A percentile compares a stretch with the other conserved stretches of the same genome.
phyloP scores from a whole-genome alignment of 2,888 invertebrate species.

The Phania funesta region DNA sequence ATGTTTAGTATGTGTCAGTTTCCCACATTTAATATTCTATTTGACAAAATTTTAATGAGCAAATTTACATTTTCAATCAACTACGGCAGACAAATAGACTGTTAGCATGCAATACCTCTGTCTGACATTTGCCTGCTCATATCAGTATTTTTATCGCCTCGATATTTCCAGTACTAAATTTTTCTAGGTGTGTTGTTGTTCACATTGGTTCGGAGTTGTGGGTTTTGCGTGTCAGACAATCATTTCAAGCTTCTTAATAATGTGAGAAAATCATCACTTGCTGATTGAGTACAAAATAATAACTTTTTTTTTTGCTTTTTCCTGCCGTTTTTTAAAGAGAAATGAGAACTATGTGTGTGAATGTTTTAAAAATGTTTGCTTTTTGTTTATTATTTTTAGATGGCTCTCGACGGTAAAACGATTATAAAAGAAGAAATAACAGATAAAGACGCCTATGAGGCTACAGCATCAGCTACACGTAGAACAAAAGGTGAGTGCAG shows the following conservation, averaged over 20 bases:
- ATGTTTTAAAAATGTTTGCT: background rate
- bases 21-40: slow-evolving; percentile 53
- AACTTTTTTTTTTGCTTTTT: slow-evolving; percentile 10
- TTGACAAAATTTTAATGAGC: slow-evolving; percentile 47
- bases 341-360: background rate
- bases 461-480: slow-evolving; percentile 74
- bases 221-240: slow-evolving; percentile 76
- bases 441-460: slow-evolving; percentile 82
- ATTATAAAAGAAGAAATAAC: slow-evolving; percentile 84
- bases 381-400: slow-evolving; percentile 76
- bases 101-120: background rate
- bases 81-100: background rate
- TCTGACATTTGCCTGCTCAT: slow-evolving; percentile 7
- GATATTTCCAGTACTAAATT: slow-evolving; percentile 9
- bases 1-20: slow-evolving; percentile 16
- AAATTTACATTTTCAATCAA: slow-evolving; percentile 22
- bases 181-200: background rate
- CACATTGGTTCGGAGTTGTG: slow-evolving; percentile 46
- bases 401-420: slow-evolving; percentile 83
- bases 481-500: slow-evolving; percentile 74
- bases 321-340: background rate
- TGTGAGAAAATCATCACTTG: slow-evolving; percentile 79
- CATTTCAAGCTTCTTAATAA: slow-evolving; percentile 71
- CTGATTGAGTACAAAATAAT: slow-evolving; percentile 25
- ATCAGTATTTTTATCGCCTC: slow-evolving; percentile 32